These are phyloP conservation scores for Leuciscus waleckii DNA, from an alignment of 2,797 vertebrate genomes.

Conservation along the genomic window DNA sequence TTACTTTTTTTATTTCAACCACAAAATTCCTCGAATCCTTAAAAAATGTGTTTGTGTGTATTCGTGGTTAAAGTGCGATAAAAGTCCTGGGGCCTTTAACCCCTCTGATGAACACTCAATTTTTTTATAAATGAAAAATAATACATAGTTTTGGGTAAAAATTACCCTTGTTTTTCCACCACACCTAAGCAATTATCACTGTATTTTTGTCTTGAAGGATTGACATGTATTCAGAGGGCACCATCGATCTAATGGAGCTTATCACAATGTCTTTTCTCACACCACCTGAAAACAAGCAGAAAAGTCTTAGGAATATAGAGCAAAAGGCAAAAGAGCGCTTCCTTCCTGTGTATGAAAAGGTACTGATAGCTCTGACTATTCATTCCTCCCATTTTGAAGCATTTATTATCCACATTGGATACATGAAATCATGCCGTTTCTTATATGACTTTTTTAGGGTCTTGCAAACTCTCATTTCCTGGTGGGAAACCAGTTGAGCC, in stretches of 20 bases:
- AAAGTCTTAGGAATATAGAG: conserved; percentile 75
- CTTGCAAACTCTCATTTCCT: conserved; percentile 79
- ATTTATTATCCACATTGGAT: background rate
- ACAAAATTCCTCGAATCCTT: too few species aligned
- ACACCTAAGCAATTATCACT: background rate
- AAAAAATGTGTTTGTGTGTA: too few species aligned
- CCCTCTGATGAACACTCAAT: too few species aligned
- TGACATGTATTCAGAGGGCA: conserved; percentile 88
- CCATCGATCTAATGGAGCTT: conserved; percentile 82
- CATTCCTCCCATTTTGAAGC: background rate
- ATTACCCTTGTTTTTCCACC: background rate
- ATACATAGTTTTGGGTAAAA: too few species aligned
- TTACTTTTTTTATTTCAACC: too few species aligned
- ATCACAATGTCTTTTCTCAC: conserved; percentile 75
- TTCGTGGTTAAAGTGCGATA: too few species aligned
- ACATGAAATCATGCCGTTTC: background rate
- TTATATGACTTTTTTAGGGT: conserved; percentile 69
- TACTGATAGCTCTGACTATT: conserved; percentile 55
- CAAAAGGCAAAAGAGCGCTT: conserved; percentile 80
- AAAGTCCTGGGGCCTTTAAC: too few species aligned
- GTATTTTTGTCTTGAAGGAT: conserved; percentile 75
- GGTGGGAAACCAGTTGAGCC: conserved; percentile 84
- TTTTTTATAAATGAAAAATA: too few species aligned
- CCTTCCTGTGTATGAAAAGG: conserved; percentile 89
- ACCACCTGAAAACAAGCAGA: conserved; percentile 64